These are phyloP conservation scores for Apamea epomidion DNA, from an alignment of 2,888 invertebrate species.

Conservation along the genomic window DNA sequence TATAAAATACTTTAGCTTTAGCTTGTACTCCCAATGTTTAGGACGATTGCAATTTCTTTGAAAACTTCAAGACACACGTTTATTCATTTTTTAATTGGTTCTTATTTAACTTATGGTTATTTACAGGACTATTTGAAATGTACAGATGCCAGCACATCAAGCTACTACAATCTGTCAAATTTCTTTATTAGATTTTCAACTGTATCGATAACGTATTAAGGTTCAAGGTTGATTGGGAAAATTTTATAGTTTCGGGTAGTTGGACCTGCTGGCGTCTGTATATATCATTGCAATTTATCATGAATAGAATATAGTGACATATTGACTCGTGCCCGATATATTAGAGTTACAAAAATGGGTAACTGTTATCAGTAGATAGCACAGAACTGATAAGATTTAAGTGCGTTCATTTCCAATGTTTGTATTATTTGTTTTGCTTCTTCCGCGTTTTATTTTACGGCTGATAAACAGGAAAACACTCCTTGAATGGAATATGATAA, in stretches of 20 bases:
- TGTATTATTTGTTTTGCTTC: constrained; percentile 48
- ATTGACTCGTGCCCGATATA: constrained; percentile 5
- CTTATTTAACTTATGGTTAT: background rate
- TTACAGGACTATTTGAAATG: background rate
- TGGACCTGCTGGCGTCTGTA: too few species aligned
- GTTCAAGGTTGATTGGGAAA: too few species aligned
- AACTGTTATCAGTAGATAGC: constrained; percentile 19
- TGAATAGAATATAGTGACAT: background rate
- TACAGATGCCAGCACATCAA: too few species aligned
- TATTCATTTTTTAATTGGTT: background rate
- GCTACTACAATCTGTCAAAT: too few species aligned
- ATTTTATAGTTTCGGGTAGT: too few species aligned
- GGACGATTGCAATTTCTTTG: background rate
- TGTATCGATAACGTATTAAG: too few species aligned
- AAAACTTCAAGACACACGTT: background rate
- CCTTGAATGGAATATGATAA: constrained; percentile 34
- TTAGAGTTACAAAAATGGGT: constrained; percentile 2
- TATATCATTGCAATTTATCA: background rate
- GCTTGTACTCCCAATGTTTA: background rate
- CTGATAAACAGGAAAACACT: constrained; percentile 34
- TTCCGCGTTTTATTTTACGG: constrained; percentile 39
- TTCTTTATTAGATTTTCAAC: too few species aligned
- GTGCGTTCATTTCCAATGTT: constrained; percentile 29
- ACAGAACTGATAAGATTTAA: constrained; percentile 37
- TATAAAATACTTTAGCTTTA: background rate